Evolutionary conservation across 2,113 vertebrate species (phyloP), one percentile per base, ranked within the genome.

Genomic region (Scophthalmus maximus): DNA sequence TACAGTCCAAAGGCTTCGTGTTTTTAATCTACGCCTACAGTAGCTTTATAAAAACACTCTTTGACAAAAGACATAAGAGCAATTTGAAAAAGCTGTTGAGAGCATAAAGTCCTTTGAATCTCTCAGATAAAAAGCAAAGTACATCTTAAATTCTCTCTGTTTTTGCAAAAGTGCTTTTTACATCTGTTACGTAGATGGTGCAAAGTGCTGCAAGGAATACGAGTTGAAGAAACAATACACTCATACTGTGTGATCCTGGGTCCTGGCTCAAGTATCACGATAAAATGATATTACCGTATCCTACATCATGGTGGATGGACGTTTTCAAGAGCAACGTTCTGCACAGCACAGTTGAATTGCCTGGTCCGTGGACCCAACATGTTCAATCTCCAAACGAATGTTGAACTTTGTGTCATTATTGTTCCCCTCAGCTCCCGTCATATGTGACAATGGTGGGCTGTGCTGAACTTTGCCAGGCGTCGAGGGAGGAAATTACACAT

Each of bases 401-500:
- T 57, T 44, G 20, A 67, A 65, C 26, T 27, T 18, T 9, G n/a
- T 71, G 5, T 46, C 57, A 40, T 22, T 62, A 29, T 8, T 53
- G 32, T 17, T 29, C n/a, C 18, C n/a, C 47, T 74, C 67, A 67
- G 66, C 68, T 61, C 27, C 56, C 11, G 25, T 14, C 60, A 60
- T 50, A 23, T 42, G 30, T 51, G 7, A 52, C 73, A 74, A 58
- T 10, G 12, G 40, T 7, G 1, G 1, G n/a, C 68, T 38, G 22
- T 42, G 65, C 55, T 67, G 32, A 42, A 57, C 68, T 23, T 67
- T 67, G 50, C 56, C 42, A 42, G 8, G 4, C 18, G 44, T 34
- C 0, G 0, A 57, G 46, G 27, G 18, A 82, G 73, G 83, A 82
- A 85, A 80, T 64, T 12, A 63, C 57, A 73, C 38, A 74, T 78